Evolutionary conservation across 2,797 vertebrate species (phyloP).

Genomic region (Furcifer pardalis): DNA sequence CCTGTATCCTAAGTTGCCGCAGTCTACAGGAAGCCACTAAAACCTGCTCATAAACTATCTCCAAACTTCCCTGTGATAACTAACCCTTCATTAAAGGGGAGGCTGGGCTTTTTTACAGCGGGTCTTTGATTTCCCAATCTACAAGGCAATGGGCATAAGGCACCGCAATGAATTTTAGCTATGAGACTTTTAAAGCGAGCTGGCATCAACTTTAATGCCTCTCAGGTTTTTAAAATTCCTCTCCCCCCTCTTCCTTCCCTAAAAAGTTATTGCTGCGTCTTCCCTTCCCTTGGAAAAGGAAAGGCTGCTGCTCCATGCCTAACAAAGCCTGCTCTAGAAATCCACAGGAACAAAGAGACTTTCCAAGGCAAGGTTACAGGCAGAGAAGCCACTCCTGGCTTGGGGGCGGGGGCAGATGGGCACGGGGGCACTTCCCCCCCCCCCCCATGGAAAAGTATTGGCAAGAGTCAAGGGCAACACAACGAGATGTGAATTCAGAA

Average conservation of each 20-base stretch:
- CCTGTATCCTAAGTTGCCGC: background rate
- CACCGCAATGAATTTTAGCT: background rate
- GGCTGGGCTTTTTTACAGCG: background rate
- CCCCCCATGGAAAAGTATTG: no score
- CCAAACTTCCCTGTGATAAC: background rate
- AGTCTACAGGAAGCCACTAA: background rate
- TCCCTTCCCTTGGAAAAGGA: no score
- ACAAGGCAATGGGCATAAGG: background rate
- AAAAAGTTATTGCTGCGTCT: background rate
- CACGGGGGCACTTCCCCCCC: no score
- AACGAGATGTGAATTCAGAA: no score
- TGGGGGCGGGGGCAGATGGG: no score
- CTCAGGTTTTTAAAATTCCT: no score
- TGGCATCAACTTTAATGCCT: background rate
- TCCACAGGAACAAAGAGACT: background rate
- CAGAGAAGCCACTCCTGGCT: no score
- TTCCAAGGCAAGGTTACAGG: background rate
- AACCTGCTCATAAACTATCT: background rate
- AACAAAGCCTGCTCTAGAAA: background rate
- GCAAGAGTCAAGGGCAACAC: no score
- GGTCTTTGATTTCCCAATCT: conserved; percentile 13
- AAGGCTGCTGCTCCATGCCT: background rate
- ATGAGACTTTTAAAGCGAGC: conserved; percentile 2
- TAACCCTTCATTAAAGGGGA: background rate
- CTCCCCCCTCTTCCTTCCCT: background rate